phyloP scores from a whole-genome alignment of 2,888 invertebrate genomes.

The Acanthacorydalis orientalis region DNA sequence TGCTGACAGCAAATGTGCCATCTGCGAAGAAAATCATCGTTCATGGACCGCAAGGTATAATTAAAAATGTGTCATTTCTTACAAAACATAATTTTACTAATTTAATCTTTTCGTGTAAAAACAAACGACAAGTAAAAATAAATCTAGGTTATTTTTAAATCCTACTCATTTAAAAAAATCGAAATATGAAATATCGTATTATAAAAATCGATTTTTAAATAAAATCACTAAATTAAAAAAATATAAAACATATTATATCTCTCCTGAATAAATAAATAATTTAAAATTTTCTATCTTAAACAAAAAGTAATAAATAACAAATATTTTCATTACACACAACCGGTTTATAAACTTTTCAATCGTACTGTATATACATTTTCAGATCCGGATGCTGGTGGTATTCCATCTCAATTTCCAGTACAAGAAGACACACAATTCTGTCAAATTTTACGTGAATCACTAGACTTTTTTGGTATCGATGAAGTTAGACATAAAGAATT shows the following conservation, averaged over 20 bases:
- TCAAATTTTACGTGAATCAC: slow-evolving; percentile 83
- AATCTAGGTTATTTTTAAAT: background rate
- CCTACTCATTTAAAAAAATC: too few species aligned
- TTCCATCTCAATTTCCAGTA: slow-evolving; percentile 96
- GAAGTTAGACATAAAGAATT: slow-evolving; percentile 77
- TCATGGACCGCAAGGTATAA: slow-evolving; percentile 68
- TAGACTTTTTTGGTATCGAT: slow-evolving; percentile 94
- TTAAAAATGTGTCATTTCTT: slow-evolving; percentile 12
- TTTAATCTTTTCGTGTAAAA: background rate
- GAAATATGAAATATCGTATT: too few species aligned
- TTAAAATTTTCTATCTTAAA: too few species aligned
- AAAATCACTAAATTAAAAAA: too few species aligned
- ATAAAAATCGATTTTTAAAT: too few species aligned
- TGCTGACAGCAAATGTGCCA: slow-evolving; percentile 96
- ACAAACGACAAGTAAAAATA: too few species aligned
- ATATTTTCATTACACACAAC: too few species aligned
- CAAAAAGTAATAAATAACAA: too few species aligned
- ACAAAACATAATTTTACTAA: background rate
- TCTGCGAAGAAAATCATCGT: slow-evolving; percentile 98
- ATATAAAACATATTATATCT: too few species aligned
- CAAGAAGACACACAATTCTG: slow-evolving; percentile 95
- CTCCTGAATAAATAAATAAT: too few species aligned
- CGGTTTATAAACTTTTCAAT: too few species aligned
- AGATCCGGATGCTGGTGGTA: slow-evolving; percentile 70
- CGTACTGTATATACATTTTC: too few species aligned